These are phyloP conservation scores for Lasioglossum villosulum DNA, from an alignment of 2,888 invertebrate genomes.

Conservation along the genomic window DNA sequence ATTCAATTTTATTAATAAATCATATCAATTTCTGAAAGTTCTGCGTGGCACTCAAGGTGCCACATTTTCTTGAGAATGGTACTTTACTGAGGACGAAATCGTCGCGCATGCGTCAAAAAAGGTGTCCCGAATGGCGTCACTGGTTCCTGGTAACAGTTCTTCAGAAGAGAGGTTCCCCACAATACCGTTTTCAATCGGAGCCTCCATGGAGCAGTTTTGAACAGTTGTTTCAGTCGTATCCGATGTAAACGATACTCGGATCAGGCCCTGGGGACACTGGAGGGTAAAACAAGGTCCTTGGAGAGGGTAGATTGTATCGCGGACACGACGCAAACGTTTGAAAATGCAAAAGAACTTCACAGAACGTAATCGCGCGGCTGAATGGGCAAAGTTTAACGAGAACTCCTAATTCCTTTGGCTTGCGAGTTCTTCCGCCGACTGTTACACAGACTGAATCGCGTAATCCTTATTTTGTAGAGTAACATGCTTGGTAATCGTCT, in stretches of 20 bases:
- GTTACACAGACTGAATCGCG: not conserved
- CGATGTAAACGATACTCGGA: not conserved
- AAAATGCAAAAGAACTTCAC: not conserved
- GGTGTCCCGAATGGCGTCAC: too few relatives aligned
- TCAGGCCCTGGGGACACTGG: not conserved
- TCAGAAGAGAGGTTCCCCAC: too few relatives aligned
- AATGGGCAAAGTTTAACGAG: not conserved
- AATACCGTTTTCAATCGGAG: not conserved
- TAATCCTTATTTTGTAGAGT: not conserved
- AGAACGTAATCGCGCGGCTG: not conserved
- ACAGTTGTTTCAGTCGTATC: not conserved
- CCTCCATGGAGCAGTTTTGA: not conserved
- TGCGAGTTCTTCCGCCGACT: not conserved
- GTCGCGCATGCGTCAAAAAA: too few relatives aligned
- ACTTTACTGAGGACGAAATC: too few relatives aligned
- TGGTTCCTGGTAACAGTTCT: too few relatives aligned
- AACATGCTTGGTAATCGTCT: not conserved
- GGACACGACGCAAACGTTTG: conserved; percentile 1
- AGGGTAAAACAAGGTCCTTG: not conserved
- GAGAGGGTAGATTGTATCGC: conserved; percentile 33
- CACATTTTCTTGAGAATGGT: too few relatives aligned
- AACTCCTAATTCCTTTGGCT: conserved; percentile 5
- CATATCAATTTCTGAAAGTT: too few relatives aligned
- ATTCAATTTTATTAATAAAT: too few relatives aligned
- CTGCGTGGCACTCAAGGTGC: too few relatives aligned